These are phyloP conservation scores for Anser brachyrhynchus DNA, from an alignment of 2,113 vertebrate species.

Conservation along the genomic window DNA sequence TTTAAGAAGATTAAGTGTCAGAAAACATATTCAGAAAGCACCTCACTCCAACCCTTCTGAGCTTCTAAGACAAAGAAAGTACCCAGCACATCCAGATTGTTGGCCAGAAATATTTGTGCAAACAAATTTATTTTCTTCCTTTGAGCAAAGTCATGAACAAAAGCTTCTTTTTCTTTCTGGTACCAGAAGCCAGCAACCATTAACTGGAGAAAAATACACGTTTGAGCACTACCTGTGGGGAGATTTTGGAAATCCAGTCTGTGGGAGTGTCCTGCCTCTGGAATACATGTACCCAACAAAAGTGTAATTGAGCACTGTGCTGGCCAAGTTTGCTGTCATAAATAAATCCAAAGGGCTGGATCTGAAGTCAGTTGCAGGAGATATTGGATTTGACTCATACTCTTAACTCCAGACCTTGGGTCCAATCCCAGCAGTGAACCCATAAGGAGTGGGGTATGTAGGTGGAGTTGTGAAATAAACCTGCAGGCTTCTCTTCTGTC, in stretches of 20 bases:
- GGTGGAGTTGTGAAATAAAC: not conserved
- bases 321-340: not conserved
- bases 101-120: not conserved
- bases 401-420: not conserved
- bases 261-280: not conserved
- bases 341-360: not conserved
- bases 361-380: not conserved
- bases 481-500: not conserved
- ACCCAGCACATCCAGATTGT: not conserved
- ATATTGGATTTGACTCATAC: not conserved
- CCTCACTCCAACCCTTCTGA: not conserved
- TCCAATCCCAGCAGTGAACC: not conserved
- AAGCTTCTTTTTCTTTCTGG: not conserved
- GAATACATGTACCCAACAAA: not conserved
- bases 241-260: not conserved
- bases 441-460: not conserved
- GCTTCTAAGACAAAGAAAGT: not conserved
- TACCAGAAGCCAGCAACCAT: not conserved
- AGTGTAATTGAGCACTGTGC: accelerated
- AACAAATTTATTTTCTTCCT: not conserved
- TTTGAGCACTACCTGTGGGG: not conserved
- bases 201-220: not conserved
- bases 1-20: not conserved
- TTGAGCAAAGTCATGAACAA: not conserved
- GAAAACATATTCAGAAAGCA: not conserved